Base-by-base conservation (phyloP, 2,888 invertebrate species). In the Orchestes rusci region DNA sequence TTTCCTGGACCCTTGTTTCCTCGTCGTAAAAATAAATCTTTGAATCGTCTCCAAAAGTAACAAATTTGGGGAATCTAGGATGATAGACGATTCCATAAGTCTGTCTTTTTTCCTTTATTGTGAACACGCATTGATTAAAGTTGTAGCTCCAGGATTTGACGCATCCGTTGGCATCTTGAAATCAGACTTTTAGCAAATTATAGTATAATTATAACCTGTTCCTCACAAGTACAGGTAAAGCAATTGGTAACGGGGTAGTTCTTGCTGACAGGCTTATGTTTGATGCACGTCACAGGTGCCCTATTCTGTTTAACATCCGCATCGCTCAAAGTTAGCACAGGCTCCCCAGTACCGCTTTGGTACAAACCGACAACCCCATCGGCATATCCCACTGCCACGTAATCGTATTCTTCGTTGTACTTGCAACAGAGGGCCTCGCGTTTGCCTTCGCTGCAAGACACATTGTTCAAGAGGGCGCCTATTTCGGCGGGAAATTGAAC, bases 91-190 rank as follows among this genome's bases (percentile, higher is more conserved):
- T 58, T 3, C 81, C 80, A 45, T 78, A 70, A 1, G 76, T 77
- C 65, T 81, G 80, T 18, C 81, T 68, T 50, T 76, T 76, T 59
- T 83, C 82, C 50, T 75, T 69, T 55, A 82, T 77, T 1, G 79
- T 79, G 52, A 77, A 79, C 27, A 81, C 58, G 57, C 81, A 80
- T 55, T 76, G 74, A 18, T 73, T 71, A 53, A 74, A 77, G 57
- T 75, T 74, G 60, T 78, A 79, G 62, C 80, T 77, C 81, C 81
- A 83, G 56, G 77, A 77, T 66, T 81, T 82, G 4, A 83, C 74
- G 56, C 72, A 75, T 27, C 82, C 82, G 56, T 77, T 78, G 3
- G 77, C 73, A 70, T 82, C 82, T 81, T 57, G 35, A 66, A 51
- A 31, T 27, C 13, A 10, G 40, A 34, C 5, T 31, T 34, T 17